Evolutionary conservation across 2,888 invertebrate genomes (phyloP).

Genomic region (Hemithea aestivaria): DNA sequence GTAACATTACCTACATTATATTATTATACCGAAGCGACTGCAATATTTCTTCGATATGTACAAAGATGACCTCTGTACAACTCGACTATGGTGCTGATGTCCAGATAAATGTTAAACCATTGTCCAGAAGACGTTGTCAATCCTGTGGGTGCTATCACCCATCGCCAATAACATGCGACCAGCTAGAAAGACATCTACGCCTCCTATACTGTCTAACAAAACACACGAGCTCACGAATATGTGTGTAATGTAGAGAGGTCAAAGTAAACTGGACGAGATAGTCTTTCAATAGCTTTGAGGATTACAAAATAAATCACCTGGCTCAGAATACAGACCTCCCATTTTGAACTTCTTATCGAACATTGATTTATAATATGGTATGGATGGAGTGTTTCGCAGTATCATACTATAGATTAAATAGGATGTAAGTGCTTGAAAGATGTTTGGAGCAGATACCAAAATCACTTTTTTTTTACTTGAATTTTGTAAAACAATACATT

Average conservation of each 20-base stretch:
- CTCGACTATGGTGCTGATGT: conserved; percentile 28
- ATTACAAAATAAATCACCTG: conserved; percentile 66
- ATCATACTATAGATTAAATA: too few species aligned
- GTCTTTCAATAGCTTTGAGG: conserved; percentile 45
- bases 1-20: too few species aligned
- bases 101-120: conserved; percentile 44
- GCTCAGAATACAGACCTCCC: conserved; percentile 62
- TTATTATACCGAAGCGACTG: too few species aligned
- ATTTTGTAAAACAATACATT: too few species aligned
- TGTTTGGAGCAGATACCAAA: too few species aligned
- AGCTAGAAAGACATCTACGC: conserved; percentile 28
- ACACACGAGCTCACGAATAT: conserved; percentile 3
- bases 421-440: too few species aligned
- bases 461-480: too few species aligned
- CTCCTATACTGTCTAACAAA: conserved; percentile 9
- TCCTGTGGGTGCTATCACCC: conserved; percentile 47
- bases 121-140: conserved; percentile 52
- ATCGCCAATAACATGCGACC: conserved; percentile 52
- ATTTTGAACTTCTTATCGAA: conserved; percentile 66
- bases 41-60: too few species aligned
- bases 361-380: conserved; percentile 69
- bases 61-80: too few species aligned
- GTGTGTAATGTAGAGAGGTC: conserved; percentile 19
- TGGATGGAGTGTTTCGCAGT: too few species aligned
- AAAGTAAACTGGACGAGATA: conserved; percentile 32